A percentile compares a stretch with the other conserved stretches of the same genome.
These are phyloP conservation scores for Uria aalge DNA, from an alignment of 2,113 vertebrate genomes.

Conservation along the genomic window DNA sequence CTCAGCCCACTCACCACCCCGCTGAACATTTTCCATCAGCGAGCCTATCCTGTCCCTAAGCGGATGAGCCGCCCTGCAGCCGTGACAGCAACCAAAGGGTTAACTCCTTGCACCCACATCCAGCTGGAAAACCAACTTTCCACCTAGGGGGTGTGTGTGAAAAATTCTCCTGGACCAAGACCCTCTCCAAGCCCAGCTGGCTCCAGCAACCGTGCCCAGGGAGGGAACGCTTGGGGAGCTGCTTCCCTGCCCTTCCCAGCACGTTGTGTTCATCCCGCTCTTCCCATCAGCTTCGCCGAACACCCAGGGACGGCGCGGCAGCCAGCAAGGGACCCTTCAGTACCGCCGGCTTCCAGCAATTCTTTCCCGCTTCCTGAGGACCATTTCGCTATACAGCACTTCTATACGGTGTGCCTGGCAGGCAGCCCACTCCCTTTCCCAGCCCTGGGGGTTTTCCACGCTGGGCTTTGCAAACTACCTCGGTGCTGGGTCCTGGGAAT, in stretches of 20 bases:
- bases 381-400: rapidly evolving
- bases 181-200: background rate
- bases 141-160: rapidly evolving
- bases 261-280: background rate
- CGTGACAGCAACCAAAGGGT: background rate
- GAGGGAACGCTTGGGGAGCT: background rate
- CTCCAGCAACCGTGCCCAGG: rapidly evolving
- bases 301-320: rapidly evolving
- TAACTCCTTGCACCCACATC: background rate
- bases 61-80: rapidly evolving
- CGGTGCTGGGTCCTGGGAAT: background rate
- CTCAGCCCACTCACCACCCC: rapidly evolving
- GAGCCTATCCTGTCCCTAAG: rapidly evolving
- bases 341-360: background rate
- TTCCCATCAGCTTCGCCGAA: background rate
- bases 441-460: background rate
- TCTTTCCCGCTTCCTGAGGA: background rate
- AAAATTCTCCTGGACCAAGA: background rate
- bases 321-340: background rate
- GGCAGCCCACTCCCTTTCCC: background rate
- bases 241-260: background rate
- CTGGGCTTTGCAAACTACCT: background rate
- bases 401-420: conserved; percentile 12
- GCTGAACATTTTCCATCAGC: background rate
- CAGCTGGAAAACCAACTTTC: background rate